Percentiles rank a stretch among this genome's conserved stretches.
Evolutionary conservation across 2,888 invertebrate genomes (phyloP).

Genomic region (Ariolimax columbianus): DNA sequence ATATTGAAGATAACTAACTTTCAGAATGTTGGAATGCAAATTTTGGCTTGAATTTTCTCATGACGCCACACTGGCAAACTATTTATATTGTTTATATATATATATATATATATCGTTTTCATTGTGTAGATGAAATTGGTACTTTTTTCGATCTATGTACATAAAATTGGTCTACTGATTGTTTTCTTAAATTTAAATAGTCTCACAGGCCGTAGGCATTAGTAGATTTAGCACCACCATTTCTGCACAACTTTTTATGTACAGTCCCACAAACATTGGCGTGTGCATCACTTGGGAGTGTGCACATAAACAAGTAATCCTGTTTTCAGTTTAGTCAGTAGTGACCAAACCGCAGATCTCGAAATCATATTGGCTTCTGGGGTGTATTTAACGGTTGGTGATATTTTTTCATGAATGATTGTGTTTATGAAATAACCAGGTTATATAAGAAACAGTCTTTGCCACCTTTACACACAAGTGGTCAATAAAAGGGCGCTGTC

Average conservation of each 20-base stretch:
- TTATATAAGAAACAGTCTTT: no score
- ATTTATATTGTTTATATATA: background rate
- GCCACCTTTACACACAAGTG: no score
- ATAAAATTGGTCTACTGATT: background rate
- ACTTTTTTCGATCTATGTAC: background rate
- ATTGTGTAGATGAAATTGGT: background rate
- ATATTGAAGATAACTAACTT: background rate
- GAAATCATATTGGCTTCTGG: no score
- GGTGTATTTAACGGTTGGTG: no score
- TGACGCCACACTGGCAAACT: background rate
- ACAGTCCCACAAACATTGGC: background rate
- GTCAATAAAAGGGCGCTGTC: no score
- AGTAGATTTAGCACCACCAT: constrained; percentile 5
- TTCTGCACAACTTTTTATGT: background rate
- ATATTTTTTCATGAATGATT: no score
- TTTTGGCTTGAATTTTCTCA: background rate
- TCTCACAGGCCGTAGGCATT: background rate
- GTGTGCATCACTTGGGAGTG: no score
- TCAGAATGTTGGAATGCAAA: background rate
- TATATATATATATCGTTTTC: background rate
- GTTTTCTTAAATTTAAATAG: background rate
- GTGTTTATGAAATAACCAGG: no score
- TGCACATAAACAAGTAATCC: no score
- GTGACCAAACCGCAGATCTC: no score
- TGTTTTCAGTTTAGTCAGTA: no score